Evolutionary conservation across 2,797 vertebrate species (phyloP).

Genomic region (Falco biarmicus): DNA sequence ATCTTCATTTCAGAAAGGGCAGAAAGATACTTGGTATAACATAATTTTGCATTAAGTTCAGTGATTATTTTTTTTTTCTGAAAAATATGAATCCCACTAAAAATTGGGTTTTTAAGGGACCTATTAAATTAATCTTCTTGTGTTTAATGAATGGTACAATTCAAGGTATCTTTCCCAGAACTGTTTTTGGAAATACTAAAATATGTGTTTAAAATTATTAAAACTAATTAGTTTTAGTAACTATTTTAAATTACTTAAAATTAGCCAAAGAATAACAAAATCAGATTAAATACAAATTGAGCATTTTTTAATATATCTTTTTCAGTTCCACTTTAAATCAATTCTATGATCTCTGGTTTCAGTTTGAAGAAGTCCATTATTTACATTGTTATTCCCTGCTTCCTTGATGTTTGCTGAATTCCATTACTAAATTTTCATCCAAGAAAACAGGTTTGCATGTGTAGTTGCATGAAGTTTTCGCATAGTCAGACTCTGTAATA

Average conservation of each 20-base stretch:
- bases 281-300: neutral
- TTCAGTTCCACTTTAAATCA: neutral
- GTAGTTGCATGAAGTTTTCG: neutral
- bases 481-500: neutral
- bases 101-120: neutral
- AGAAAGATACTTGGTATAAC: conserved; percentile 3
- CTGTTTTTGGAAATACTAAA: neutral
- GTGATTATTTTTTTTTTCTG: neutral
- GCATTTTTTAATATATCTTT: neutral
- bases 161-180: neutral
- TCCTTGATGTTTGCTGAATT: conserved; percentile 28
- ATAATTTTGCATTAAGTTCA: neutral
- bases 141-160: neutral
- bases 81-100: neutral
- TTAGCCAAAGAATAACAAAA: neutral
- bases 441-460: neutral
- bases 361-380: neutral
- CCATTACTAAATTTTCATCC: neutral
- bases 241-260: neutral
- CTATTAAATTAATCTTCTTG: neutral
- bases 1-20: conserved; percentile 1
- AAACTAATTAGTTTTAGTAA: neutral
- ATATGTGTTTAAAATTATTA: neutral
- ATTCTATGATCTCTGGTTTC: neutral
- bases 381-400: neutral